Conservation (phyloP, 1,140 invertebrate genomes). For the Tetragnatha versicolor region DNA sequence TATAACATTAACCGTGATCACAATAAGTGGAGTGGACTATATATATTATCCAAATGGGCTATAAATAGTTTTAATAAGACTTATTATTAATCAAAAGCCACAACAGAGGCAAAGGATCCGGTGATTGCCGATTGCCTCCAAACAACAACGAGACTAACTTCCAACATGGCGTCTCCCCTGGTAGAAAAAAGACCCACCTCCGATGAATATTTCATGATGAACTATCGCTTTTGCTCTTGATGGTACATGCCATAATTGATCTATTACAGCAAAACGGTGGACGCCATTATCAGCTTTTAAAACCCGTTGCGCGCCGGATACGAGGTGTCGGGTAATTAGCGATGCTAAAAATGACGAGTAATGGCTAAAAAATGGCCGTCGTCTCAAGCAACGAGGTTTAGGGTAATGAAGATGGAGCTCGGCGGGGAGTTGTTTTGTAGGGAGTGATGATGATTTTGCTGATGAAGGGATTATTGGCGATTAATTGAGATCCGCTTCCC, state of each 20-base stretch:
- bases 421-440: background rate
- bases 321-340: slow-evolving; percentile 13
- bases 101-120: no score
- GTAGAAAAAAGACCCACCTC: no score
- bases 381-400: background rate
- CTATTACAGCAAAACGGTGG: background rate
- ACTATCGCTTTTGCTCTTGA: slow-evolving; percentile 1
- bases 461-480: background rate
- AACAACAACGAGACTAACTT: no score
- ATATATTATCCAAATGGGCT: no score
- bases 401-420: slow-evolving; percentile 11
- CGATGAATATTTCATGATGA: slow-evolving; percentile 35
- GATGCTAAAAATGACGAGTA: slow-evolving; percentile 9
- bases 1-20: no score
- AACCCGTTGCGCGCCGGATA: background rate
- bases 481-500: background rate
- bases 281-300: background rate
- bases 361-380: slow-evolving; percentile 14
- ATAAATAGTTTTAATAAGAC: no score
- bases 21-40: no score
- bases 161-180: no score
- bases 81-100: no score
- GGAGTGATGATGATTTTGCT: no score
- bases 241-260: slow-evolving; percentile 21
- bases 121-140: no score